A percentile compares a stretch with the other conserved stretches of the same genome.
phyloP scores from a whole-genome alignment of 2,888 invertebrate genomes.

The Agrypnus murinus region DNA sequence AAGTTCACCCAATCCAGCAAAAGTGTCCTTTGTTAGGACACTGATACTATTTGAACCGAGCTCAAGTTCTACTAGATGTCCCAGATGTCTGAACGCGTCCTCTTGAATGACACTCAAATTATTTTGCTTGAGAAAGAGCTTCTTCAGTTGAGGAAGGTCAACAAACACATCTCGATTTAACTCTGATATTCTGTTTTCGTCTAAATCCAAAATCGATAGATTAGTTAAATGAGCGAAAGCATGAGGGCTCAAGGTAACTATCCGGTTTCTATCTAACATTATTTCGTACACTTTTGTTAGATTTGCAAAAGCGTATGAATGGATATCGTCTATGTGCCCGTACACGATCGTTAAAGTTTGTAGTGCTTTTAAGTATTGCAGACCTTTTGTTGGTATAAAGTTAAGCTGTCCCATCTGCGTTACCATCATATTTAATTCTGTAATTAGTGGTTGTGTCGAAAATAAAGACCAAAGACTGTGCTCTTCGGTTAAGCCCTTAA shows the following conservation, averaged over 20 bases:
- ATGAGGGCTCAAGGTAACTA: slow-evolving; percentile 79
- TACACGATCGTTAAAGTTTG: slow-evolving; percentile 82
- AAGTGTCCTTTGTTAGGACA: slow-evolving; percentile 84
- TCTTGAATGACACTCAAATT: slow-evolving; percentile 89
- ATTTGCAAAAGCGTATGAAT: slow-evolving; percentile 84
- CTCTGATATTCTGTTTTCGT: slow-evolving; percentile 85
- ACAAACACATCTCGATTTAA: slow-evolving; percentile 83
- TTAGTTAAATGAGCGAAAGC: slow-evolving; percentile 84
- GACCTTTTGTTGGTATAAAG: slow-evolving; percentile 82
- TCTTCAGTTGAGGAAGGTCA: slow-evolving; percentile 81
- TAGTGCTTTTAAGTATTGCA: slow-evolving; percentile 79
- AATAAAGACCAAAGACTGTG: slow-evolving; percentile 84
- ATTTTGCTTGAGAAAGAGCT: slow-evolving; percentile 89
- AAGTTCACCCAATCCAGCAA: slow-evolving; percentile 84
- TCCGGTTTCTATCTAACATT: slow-evolving; percentile 80
- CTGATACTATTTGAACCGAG: slow-evolving; percentile 85
- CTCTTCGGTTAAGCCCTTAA: slow-evolving; percentile 78
- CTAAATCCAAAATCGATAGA: slow-evolving; percentile 80
- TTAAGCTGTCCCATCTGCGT: slow-evolving; percentile 81
- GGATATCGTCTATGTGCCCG: slow-evolving; percentile 81
- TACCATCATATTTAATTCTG: slow-evolving; percentile 82
- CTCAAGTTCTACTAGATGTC: slow-evolving; percentile 85
- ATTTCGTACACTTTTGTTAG: slow-evolving; percentile 80
- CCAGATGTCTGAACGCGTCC: slow-evolving; percentile 84
- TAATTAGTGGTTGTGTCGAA: slow-evolving; percentile 81